Evolutionary conservation across 2,113 vertebrate genomes (phyloP), one percentile per base, ranked within the genome.

Genomic region (Desmodus rotundus): DNA sequence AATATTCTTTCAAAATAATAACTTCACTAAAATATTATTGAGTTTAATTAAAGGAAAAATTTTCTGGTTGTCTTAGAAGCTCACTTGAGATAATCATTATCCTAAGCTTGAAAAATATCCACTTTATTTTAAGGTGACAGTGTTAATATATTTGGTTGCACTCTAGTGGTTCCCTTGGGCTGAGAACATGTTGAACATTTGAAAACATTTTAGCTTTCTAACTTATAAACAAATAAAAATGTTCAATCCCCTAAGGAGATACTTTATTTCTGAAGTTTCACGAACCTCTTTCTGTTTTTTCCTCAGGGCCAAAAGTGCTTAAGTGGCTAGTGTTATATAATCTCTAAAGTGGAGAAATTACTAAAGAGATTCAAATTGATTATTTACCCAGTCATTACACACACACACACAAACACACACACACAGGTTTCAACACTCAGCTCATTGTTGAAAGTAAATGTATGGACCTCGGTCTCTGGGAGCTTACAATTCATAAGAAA

Each of bases 261-360:
- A 84, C 88, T 94, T 95, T 84, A 80, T 81, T 95, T 91, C 63
- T 50, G 77, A 96, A 33, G 31, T 87, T 95, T 94, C 85, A 93
- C 72, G 81, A 95, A 92, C 43, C 31, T 84, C n/a, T 63, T 41
- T 94, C 43, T n/a, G 4, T 67, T 87, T 95, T 78, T 4, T 80
- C 76, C 56, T 73, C 47, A 84, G 38, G 47, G 22, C n/a, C 63
- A 50, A 65, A 3, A 94, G 24, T n/a, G 72, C 50, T 96, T 88
- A 94, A 95, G 58, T 91, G 81, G 12, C 19, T 80, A 31, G 19
- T 92, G 28, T 74, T 78, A 54, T 72, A 36, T 85, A 87, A 94
- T 77, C 54, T 70, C 52, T 90, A 85, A 94, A 61, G 16, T 93
- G 38, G 31, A 22, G 36, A 80, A 90, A 84, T 90, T 92, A 76